These are phyloP conservation scores for Acheta domesticus DNA, from an alignment of 2,888 invertebrate genomes.

Conservation along the genomic window DNA sequence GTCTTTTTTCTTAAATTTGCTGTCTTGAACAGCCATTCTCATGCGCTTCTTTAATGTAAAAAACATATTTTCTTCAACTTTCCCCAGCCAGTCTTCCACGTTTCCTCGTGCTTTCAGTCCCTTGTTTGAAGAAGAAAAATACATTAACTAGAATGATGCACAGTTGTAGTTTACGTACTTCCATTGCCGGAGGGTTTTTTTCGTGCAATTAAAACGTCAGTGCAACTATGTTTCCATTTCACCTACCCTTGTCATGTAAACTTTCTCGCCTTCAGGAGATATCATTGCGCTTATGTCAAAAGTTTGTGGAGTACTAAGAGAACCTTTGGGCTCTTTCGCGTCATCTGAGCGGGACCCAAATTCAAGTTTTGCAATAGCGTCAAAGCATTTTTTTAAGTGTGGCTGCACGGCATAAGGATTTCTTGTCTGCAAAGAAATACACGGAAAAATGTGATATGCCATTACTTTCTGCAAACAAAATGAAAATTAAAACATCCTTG, in stretches of 20 bases:
- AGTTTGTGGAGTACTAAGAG: conserved; percentile 60
- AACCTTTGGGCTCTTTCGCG: conserved; percentile 42
- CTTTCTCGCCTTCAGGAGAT: conserved; percentile 83
- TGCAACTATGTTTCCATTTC: too few species aligned
- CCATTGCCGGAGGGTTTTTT: too few species aligned
- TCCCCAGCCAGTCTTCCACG: conserved; percentile 88
- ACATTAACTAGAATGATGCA: too few species aligned
- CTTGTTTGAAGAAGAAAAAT: conserved; percentile 42
- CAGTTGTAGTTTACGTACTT: too few species aligned
- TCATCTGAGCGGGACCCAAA: conserved; percentile 63
- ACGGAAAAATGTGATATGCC: not conserved
- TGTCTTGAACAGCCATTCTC: conserved; percentile 71
- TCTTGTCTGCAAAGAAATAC: conserved; percentile 56
- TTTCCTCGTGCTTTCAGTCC: conserved; percentile 83
- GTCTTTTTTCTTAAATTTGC: conserved; percentile 58
- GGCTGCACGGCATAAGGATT: conserved; percentile 88
- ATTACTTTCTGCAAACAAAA: too few species aligned
- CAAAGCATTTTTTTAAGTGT: conserved; percentile 85
- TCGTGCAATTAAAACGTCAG: too few species aligned
- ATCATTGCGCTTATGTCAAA: conserved; percentile 86
- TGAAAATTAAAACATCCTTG: too few species aligned
- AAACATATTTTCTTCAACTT: conserved; percentile 89
- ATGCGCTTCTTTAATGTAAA: conserved; percentile 69
- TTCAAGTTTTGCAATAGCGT: conserved; percentile 73
- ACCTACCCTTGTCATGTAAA: conserved; percentile 67